Evolutionary conservation across 1,140 invertebrate genomes (phyloP).

Genomic region (Drosophila sp.): DNA sequence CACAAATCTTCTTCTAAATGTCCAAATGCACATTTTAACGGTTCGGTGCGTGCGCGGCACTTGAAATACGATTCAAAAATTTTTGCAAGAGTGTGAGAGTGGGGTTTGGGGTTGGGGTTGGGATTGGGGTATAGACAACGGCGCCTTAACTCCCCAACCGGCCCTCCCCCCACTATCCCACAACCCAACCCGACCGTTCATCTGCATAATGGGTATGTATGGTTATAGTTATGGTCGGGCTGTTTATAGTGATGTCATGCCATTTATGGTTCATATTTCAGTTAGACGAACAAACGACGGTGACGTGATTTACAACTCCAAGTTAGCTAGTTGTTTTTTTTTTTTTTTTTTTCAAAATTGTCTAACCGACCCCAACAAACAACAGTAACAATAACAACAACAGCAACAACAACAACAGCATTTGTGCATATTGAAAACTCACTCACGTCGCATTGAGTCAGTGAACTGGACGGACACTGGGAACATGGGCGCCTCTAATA

Average conservation of each 20-base stretch:
- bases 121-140: not conserved
- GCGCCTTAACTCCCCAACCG: not conserved
- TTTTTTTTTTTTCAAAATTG: constrained; percentile 23
- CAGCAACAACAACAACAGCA: too few relatives aligned
- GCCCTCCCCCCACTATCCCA: constrained; percentile 17
- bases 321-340: constrained; percentile 35
- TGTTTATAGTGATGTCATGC: constrained; percentile 74
- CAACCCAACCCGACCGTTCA: constrained; percentile 22
- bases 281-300: constrained; percentile 47
- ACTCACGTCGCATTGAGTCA: constrained; percentile 62
- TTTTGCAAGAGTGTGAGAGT: constrained; percentile 32
- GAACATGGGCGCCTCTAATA: constrained; percentile 48
- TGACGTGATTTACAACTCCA: constrained; percentile 64
- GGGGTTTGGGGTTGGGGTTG: not conserved
- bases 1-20: constrained; percentile 47
- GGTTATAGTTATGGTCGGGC: constrained; percentile 68
- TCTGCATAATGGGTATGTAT: constrained; percentile 48
- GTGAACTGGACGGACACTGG: constrained; percentile 26
- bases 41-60: constrained; percentile 55
- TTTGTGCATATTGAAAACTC: constrained; percentile 61
- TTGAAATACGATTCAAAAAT: constrained; percentile 75
- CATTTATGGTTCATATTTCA: constrained; percentile 80
- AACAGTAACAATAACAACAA: too few relatives aligned
- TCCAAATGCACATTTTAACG: constrained; percentile 61
- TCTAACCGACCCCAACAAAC: constrained; percentile 6